Evolutionary conservation across 2,888 invertebrate genomes (phyloP).

Genomic region (Ophion obscuratus): DNA sequence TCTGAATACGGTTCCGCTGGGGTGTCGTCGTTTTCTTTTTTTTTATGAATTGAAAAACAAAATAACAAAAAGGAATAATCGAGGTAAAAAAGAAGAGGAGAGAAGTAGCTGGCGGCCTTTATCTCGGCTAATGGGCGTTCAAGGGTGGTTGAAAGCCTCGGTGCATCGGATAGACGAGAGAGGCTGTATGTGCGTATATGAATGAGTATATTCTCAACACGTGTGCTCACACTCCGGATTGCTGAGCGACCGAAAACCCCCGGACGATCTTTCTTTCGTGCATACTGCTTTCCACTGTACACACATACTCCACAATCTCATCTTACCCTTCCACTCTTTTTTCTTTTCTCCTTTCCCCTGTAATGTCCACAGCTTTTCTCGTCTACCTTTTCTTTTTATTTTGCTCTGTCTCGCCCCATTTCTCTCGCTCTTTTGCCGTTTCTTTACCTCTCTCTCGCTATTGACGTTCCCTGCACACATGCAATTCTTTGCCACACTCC

Average conservation of each 20-base stretch:
- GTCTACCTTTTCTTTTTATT: slow-evolving; percentile 40
- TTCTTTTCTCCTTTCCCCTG: slow-evolving; percentile 29
- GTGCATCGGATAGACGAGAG: slow-evolving; percentile 40
- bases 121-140: slow-evolving; percentile 76
- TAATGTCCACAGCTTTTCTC: slow-evolving; percentile 46
- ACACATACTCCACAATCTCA: slow-evolving; percentile 25
- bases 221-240: slow-evolving; percentile 14
- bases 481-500: slow-evolving; percentile 54
- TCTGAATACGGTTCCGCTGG: not conserved
- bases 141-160: slow-evolving; percentile 70
- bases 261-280: slow-evolving; percentile 24
- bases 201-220: not conserved
- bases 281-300: slow-evolving; percentile 1
- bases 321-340: slow-evolving; percentile 28
- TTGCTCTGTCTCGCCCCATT: slow-evolving; percentile 3
- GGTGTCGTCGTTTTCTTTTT: slow-evolving; percentile 26
- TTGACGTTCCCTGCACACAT: slow-evolving; percentile 40
- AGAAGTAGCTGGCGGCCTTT: slow-evolving; percentile 62
- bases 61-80: slow-evolving; percentile 28
- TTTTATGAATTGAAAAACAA: slow-evolving; percentile 26
- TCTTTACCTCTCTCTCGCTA: slow-evolving; percentile 22
- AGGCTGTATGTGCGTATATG: slow-evolving; percentile 6
- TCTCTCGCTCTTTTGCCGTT: slow-evolving; percentile 26
- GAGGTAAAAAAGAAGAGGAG: slow-evolving; percentile 24
- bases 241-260: slow-evolving; percentile 48